These are phyloP conservation scores for Saccostrea cuccullata DNA, from an alignment of 1,140 invertebrate genomes.

Conservation along the genomic window DNA sequence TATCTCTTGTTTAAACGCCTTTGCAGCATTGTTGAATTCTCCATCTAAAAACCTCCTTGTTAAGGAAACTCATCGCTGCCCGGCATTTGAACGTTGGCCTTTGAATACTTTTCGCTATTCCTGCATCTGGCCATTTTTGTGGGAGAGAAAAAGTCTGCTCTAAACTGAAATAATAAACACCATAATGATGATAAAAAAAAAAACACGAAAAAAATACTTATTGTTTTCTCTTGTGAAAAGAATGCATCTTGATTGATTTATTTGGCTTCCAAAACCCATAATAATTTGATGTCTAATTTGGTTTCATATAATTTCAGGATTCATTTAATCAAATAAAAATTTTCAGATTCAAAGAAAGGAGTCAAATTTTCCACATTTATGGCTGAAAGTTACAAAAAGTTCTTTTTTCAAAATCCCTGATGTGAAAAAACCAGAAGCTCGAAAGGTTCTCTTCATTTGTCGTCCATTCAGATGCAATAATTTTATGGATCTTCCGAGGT, in stretches of 20 bases:
- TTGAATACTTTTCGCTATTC: neutral
- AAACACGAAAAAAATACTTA: neutral
- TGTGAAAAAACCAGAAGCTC: neutral
- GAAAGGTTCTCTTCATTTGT: neutral
- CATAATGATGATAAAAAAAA: neutral
- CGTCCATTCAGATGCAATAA: constrained; percentile 8
- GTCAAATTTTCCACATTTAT: neutral
- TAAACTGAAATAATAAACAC: neutral
- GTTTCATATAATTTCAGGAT: neutral
- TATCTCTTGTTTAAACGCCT: neutral
- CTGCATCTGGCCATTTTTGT: neutral
- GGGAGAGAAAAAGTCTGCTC: neutral
- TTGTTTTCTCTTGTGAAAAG: neutral
- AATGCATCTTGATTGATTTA: too few relatives aligned
- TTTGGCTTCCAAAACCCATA: neutral
- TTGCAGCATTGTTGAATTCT: neutral
- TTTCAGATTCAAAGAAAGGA: neutral
- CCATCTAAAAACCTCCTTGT: neutral
- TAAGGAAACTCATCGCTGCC: neutral
- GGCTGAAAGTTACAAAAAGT: neutral
- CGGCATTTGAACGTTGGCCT: neutral
- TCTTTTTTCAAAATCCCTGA: neutral
- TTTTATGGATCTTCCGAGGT: constrained; percentile 23
- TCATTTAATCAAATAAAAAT: neutral
- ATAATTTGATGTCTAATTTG: neutral